These are phyloP conservation scores for Leptopilina boulardi DNA, from an alignment of 1,140 invertebrate species.

Conservation along the genomic window DNA sequence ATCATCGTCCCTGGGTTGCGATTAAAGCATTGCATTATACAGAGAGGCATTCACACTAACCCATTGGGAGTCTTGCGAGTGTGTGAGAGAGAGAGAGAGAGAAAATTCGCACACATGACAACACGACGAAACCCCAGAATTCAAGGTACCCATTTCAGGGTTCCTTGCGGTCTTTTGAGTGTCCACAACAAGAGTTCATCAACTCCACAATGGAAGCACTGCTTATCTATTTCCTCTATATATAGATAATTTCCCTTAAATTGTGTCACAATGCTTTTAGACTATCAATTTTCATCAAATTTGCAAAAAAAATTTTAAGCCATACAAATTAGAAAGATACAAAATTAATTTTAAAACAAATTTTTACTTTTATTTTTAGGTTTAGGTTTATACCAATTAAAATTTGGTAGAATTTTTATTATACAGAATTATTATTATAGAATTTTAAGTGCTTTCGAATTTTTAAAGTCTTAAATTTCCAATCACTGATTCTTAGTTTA, in stretches of 20 bases:
- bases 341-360: no score
- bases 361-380: no score
- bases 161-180: slow-evolving; percentile 9
- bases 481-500: no score
- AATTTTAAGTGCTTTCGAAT: no score
- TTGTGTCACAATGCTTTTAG: neutral
- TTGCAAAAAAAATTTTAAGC: no score
- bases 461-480: no score
- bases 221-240: neutral
- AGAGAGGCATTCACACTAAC: slow-evolving; percentile 29
- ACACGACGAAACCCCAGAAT: neutral
- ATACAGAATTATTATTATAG: no score
- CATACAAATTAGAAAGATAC: no score
- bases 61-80: slow-evolving; percentile 39
- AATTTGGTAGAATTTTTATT: no score
- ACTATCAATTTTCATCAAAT: no score
- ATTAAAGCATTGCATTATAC: slow-evolving; percentile 61
- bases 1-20: slow-evolving; percentile 45
- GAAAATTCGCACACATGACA: slow-evolving; percentile 21
- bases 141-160: neutral
- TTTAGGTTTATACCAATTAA: no score
- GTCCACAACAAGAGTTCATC: slow-evolving; percentile 15
- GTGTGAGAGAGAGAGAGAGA: no score
- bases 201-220: neutral
- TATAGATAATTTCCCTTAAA: neutral